These are phyloP conservation scores for Heliocidaris tuberculata DNA, from an alignment of 35 echinoderm and acorn worm genomes.

Conservation along the genomic window DNA sequence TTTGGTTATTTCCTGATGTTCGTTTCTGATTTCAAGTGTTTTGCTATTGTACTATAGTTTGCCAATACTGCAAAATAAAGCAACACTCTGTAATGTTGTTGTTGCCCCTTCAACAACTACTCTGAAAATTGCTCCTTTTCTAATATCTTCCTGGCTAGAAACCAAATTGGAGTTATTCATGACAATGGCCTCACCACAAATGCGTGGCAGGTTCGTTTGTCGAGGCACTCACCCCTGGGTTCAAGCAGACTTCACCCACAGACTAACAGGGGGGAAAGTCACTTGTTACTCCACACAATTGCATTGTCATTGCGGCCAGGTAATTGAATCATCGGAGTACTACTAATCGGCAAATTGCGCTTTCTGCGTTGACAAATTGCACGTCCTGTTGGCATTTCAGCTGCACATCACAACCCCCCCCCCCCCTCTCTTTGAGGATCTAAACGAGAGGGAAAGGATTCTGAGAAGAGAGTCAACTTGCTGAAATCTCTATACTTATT, in stretches of 20 bases:
- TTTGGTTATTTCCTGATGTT: background rate
- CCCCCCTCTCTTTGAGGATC: background rate
- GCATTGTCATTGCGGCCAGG: conserved; percentile 49
- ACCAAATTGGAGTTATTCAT: conserved; percentile 4
- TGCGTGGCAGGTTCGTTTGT: background rate
- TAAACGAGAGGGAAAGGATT: background rate
- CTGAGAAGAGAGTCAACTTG: background rate
- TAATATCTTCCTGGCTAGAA: background rate
- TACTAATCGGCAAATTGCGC: conserved; percentile 41
- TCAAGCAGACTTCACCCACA: background rate
- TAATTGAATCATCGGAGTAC: conserved; percentile 41
- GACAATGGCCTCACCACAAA: background rate
- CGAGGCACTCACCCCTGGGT: background rate
- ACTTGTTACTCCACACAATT: conserved; percentile 41
- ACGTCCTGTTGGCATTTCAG: conserved; percentile 37
- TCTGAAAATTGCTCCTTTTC: background rate
- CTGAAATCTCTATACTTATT: background rate
- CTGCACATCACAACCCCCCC: background rate
- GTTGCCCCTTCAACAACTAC: background rate
- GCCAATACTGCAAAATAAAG: background rate
- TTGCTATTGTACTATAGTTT: background rate
- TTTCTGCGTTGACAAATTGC: conserved; percentile 46
- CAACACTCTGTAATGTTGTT: background rate
- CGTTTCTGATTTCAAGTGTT: too few species aligned
- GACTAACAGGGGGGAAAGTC: conserved; percentile 21